Conservation (phyloP, 1,140 invertebrate species). For the Meloidogyne floridensis region DNA sequence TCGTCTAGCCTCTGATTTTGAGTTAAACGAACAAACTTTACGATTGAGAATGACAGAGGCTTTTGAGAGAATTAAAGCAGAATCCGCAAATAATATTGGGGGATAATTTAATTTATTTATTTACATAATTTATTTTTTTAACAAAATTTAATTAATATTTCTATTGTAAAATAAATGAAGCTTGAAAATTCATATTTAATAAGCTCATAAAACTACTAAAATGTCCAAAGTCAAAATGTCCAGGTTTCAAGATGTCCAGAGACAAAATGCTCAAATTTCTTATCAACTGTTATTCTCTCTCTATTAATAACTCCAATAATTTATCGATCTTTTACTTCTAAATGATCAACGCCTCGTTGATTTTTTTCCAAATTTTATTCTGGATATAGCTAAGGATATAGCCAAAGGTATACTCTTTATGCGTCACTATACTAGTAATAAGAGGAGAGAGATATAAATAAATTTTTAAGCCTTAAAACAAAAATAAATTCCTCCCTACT, state of each 20-base stretch:
- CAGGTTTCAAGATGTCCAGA: too few relatives aligned
- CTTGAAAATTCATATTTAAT: neutral
- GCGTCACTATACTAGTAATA: neutral
- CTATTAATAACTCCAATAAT: too few relatives aligned
- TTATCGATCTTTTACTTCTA: too few relatives aligned
- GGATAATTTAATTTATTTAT: slow-evolving; percentile 7
- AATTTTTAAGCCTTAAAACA: neutral
- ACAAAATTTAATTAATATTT: slow-evolving; percentile 4
- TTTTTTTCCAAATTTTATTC: too few relatives aligned
- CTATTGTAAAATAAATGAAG: neutral
- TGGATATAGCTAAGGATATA: too few relatives aligned
- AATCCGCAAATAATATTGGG: neutral
- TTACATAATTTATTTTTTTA: neutral
- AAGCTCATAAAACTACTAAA: too few relatives aligned
- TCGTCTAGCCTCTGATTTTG: slow-evolving; percentile 59
- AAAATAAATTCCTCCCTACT: neutral
- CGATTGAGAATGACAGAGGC: slow-evolving; percentile 53
- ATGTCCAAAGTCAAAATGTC: too few relatives aligned
- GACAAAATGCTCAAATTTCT: too few relatives aligned
- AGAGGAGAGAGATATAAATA: neutral
- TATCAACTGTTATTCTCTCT: too few relatives aligned
- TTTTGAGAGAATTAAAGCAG: slow-evolving; percentile 57
- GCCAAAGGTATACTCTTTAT: neutral
- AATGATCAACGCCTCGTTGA: too few relatives aligned
- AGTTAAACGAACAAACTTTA: slow-evolving; percentile 51